Evolutionary conservation across 2,113 vertebrate genomes (phyloP).

Genomic region (Tringa solitaria): DNA sequence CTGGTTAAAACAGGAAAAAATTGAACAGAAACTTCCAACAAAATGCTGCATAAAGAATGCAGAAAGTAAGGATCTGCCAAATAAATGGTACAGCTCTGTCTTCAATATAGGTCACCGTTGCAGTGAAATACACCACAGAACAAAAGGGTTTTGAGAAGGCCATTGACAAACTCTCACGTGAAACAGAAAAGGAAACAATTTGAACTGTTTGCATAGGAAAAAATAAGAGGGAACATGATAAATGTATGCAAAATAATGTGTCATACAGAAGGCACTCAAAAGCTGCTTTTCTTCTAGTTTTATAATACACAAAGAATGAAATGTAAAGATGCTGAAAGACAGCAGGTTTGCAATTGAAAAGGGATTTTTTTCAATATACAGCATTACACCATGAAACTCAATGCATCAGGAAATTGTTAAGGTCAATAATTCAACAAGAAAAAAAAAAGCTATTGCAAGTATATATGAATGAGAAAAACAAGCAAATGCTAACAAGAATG

Average conservation of each 20-base stretch:
- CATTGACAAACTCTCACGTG: background rate
- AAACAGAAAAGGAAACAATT: background rate
- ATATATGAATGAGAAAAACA: background rate
- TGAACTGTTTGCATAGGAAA: background rate
- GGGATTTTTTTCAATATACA: background rate
- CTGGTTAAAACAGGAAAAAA: background rate
- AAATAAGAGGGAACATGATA: background rate
- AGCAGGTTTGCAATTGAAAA: background rate
- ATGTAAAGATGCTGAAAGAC: background rate
- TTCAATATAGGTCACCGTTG: fast-evolving
- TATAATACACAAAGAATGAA: background rate
- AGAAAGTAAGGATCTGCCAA: background rate
- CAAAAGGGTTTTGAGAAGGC: background rate
- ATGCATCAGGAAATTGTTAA: background rate
- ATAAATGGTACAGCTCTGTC: background rate
- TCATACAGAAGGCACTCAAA: background rate
- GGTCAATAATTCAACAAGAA: background rate
- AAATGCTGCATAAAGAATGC: background rate
- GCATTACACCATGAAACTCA: background rate
- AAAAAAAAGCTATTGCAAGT: background rate
- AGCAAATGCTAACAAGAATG: background rate
- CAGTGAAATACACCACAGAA: background rate
- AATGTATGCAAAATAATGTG: background rate
- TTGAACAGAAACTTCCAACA: background rate
- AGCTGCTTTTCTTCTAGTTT: background rate